Conservation (phyloP, 1,140 invertebrate species). For the Radopholus similis region DNA sequence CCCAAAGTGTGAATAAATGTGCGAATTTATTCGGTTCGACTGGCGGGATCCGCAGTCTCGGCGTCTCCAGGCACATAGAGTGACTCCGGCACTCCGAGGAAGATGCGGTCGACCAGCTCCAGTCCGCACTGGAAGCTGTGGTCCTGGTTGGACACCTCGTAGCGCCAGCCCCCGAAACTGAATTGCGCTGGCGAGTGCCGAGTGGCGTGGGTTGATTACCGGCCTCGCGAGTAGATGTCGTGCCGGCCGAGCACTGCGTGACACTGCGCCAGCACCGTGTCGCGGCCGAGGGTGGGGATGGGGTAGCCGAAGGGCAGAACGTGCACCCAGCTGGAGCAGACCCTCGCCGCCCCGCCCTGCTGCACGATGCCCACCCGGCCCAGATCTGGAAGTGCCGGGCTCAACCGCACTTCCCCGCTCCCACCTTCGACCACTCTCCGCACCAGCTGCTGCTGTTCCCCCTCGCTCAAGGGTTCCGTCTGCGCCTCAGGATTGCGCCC, state of each 20-base stretch:
- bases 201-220: constrained; percentile 11
- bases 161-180: constrained; percentile 46
- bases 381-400: too few species aligned
- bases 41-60: too few species aligned
- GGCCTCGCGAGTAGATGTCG: constrained; percentile 41
- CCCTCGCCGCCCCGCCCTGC: constrained; percentile 19
- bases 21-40: too few species aligned
- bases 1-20: too few species aligned
- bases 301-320: constrained; percentile 38
- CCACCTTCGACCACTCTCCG: constrained; percentile 16
- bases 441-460: constrained; percentile 10
- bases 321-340: constrained; percentile 24
- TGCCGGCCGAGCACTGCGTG: constrained; percentile 20
- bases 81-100: constrained; percentile 6
- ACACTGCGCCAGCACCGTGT: constrained; percentile 24
- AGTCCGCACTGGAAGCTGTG: constrained; percentile 30
- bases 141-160: constrained; percentile 50
- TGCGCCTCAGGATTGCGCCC: constrained; percentile 17
- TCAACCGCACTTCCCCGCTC: not conserved
- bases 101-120: constrained; percentile 22
- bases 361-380: constrained; percentile 27
- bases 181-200: not conserved
- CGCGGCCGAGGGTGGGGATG: constrained; percentile 35
- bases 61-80: too few species aligned
- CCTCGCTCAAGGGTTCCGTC: not conserved